Base-by-base conservation (phyloP, 2,888 invertebrate species). In the Rhaphigaster nebulosa region DNA sequence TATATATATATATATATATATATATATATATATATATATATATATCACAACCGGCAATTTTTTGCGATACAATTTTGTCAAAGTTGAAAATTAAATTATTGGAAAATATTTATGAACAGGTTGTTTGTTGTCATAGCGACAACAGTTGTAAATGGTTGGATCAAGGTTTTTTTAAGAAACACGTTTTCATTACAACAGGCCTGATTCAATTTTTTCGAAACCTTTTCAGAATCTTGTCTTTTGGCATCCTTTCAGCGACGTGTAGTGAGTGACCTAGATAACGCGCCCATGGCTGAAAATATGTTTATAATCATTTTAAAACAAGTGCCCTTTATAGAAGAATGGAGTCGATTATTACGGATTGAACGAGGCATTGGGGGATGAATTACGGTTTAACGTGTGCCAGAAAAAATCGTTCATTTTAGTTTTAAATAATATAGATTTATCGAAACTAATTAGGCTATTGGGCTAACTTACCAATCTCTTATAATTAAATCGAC, bases 141-240 rank as follows among this genome's bases (percentile, higher is more conserved):
- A 45, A 15, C 15, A 80, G 38, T 26, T 80, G 41, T 80, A 29
- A 38, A 26, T 80, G 80, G 38, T 2, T 80, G 8, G 41, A 80
- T 41, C 80, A 80, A 80, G 84, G 45, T 45, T 70, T 18, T 65
- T 29, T 29, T 45, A 84, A 45, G 45, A 45, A 84, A 84, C 84
- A 84, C 45, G 84, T 41, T 84, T 45, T 84, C 84, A 45, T 84
- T 45, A 84, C 84, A 84, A 45, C 84, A 84, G 84, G 26, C 84
- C n/a, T 45, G 45, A 84, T 45, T 84, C 41, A 84, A 45, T 84
- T 84, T 80, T 84, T 84, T 84, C 84, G 84, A 84, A 84, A 84
- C 84, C 84, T 84, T 84, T 84, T 45, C 80, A 84, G 45, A 84
- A 45, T 84, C 84, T 45, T 84, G 84, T 84, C 84, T 45, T 45